A percentile compares a stretch with the other conserved stretches of the same genome.
Conservation (phyloP, 1,140 invertebrate genomes). For the Choristoneura fumiferana region DNA sequence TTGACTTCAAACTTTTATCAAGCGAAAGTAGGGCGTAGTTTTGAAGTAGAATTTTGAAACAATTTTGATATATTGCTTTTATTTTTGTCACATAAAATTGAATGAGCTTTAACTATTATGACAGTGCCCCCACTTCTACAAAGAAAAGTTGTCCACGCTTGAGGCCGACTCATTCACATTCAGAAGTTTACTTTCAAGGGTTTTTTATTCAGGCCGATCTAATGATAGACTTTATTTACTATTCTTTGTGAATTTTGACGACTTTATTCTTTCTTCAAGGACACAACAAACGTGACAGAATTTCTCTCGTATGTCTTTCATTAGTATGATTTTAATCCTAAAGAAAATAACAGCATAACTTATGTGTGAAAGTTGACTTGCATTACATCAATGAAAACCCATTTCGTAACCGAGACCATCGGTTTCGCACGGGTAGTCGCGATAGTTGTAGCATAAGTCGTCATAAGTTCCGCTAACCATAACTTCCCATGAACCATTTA, state of each 20-base stretch:
- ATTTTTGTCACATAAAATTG: slow-evolving; percentile 2
- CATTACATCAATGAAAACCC: slow-evolving; percentile 11
- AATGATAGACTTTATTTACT: background rate
- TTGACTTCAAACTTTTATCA: background rate
- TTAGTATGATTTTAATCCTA: slow-evolving; percentile 2
- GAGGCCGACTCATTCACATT: slow-evolving; percentile 43
- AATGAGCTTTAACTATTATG: slow-evolving; percentile 9
- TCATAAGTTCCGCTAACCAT: background rate
- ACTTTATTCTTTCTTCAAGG: slow-evolving; percentile 24
- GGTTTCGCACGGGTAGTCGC: slow-evolving; percentile 3
- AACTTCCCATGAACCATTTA: background rate
- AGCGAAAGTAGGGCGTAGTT: slow-evolving; percentile 3
- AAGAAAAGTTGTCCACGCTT: slow-evolving; percentile 49
- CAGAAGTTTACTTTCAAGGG: slow-evolving; percentile 40
- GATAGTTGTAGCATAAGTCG: background rate
- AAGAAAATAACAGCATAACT: background rate
- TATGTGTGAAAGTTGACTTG: slow-evolving; percentile 12
- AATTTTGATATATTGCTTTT: slow-evolving; percentile 7
- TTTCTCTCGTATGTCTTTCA: too few species aligned
- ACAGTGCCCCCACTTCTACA: slow-evolving; percentile 9
- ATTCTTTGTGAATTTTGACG: background rate
- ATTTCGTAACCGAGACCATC: slow-evolving; percentile 2
- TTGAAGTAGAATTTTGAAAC: background rate
- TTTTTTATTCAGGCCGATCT: slow-evolving; percentile 23
- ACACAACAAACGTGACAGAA: slow-evolving; percentile 17